Conservation (phyloP, 2,888 invertebrate genomes). For the Desoria tigrina region DNA sequence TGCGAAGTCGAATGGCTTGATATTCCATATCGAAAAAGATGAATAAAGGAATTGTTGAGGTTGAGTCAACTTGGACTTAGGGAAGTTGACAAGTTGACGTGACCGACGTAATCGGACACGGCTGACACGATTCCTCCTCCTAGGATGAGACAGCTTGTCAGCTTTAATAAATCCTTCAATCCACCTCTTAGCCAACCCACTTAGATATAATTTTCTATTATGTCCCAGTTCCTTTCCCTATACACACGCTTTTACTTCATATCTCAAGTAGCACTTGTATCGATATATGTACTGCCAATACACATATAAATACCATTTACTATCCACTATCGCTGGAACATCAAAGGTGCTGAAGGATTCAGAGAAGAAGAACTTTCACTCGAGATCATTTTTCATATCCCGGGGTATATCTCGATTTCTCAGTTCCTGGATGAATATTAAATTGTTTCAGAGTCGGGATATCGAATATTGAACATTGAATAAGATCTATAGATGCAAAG, state of each 20-base stretch:
- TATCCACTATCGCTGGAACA: no score
- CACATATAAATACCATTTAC: no score
- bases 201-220: background rate
- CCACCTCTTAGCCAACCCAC: background rate
- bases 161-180: conserved; percentile 23
- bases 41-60: conserved; percentile 38
- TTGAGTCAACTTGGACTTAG: background rate
- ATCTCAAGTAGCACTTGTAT: background rate
- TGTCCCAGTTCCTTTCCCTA: background rate
- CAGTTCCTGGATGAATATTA: no score
- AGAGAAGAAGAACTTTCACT: no score
- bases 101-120: conserved; percentile 42
- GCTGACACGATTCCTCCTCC: conserved; percentile 30
- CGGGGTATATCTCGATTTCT: no score
- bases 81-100: conserved; percentile 37
- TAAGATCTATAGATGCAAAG: no score
- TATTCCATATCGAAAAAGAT: conserved; percentile 48
- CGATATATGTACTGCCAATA: background rate
- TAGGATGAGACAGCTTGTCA: conserved; percentile 41
- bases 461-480: no score
- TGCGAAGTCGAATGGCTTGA: conserved; percentile 46
- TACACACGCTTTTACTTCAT: background rate
- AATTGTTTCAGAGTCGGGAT: no score
- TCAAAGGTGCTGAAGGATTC: no score
- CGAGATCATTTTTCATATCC: no score